phyloP scores from a whole-genome alignment of 2,888 invertebrate genomes.

The Chrysotoxum bicinctum region DNA sequence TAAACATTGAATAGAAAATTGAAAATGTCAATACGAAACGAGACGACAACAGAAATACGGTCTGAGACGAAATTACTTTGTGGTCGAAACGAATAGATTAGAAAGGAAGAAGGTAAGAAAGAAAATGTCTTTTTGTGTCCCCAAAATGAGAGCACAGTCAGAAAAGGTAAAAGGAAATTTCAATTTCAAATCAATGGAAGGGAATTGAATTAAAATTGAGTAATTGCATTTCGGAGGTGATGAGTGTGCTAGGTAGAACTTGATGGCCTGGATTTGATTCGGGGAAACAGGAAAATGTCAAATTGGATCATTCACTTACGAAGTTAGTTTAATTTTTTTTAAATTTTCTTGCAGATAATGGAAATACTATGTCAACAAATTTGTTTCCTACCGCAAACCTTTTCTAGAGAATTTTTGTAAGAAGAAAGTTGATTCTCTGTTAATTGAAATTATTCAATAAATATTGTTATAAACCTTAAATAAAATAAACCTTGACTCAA shows the following conservation, averaged over 20 bases:
- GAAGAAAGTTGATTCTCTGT: too few relatives aligned
- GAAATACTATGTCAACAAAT: background rate
- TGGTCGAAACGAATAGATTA: conserved; percentile 48
- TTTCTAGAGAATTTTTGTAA: background rate
- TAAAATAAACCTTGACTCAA: too few relatives aligned
- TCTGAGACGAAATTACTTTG: conserved; percentile 44
- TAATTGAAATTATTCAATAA: too few relatives aligned
- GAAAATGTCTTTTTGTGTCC: conserved; percentile 6
- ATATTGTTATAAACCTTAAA: too few relatives aligned
- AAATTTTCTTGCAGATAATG: background rate
- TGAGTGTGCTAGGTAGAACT: background rate
- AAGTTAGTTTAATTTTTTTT: background rate
- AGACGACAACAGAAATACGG: conserved; percentile 27
- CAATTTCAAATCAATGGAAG: conserved; percentile 43
- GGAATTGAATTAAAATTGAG: conserved; percentile 60
- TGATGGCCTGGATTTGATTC: background rate
- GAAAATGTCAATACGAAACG: conserved; percentile 22
- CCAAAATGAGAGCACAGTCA: background rate
- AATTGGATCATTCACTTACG: conserved; percentile 1
- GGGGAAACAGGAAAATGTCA: conserved; percentile 2
- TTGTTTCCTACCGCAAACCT: background rate
- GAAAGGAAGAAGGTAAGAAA: background rate
- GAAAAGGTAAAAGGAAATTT: conserved; percentile 19
- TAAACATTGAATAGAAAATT: conserved; percentile 28
- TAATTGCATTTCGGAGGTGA: conserved; percentile 47